These are phyloP conservation scores for Oscheius sp. DNA, from an alignment of 2,888 invertebrate genomes.

Conservation along the genomic window DNA sequence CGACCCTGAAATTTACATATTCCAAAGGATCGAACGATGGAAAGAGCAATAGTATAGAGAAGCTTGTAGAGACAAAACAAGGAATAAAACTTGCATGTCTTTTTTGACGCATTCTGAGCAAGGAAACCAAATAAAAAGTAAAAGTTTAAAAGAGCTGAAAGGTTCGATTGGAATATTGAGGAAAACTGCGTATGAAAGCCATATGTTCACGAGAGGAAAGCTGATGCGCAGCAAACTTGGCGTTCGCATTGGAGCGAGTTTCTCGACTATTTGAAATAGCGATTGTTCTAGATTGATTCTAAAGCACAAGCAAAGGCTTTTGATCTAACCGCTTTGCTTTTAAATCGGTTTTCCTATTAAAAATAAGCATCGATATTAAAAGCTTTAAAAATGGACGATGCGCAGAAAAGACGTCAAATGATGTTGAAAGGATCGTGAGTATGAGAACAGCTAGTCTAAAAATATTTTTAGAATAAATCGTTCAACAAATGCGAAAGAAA, in stretches of 20 bases:
- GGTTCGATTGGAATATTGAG: slow-evolving; percentile 1
- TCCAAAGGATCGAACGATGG: neutral
- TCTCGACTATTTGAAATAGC: slow-evolving; percentile 14
- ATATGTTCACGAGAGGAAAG: neutral
- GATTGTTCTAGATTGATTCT: neutral
- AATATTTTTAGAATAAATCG: too few relatives aligned
- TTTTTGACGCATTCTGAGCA: neutral
- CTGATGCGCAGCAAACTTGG: slow-evolving; percentile 25
- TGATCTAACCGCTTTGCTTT: neutral
- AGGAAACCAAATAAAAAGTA: neutral
- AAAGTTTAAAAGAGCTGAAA: slow-evolving; percentile 1
- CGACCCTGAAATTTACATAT: slow-evolving; percentile 34
- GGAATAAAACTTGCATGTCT: neutral
- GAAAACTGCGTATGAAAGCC: slow-evolving; percentile 24
- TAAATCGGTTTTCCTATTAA: neutral
- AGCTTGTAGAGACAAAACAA: neutral
- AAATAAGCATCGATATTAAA: too few relatives aligned
- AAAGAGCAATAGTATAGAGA: neutral
- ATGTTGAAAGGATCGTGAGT: slow-evolving; percentile 37
- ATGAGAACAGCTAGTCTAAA: slow-evolving; percentile 5
- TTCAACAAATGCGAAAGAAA: too few relatives aligned
- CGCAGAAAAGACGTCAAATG: slow-evolving; percentile 36
- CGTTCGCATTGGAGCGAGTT: slow-evolving; percentile 13
- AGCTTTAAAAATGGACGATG: slow-evolving; percentile 28
- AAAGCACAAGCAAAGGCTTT: too few relatives aligned